Evolutionary conservation across 2,888 invertebrate genomes (phyloP), one percentile per base, ranked within the genome.

Genomic region (Xestia xanthographa): DNA sequence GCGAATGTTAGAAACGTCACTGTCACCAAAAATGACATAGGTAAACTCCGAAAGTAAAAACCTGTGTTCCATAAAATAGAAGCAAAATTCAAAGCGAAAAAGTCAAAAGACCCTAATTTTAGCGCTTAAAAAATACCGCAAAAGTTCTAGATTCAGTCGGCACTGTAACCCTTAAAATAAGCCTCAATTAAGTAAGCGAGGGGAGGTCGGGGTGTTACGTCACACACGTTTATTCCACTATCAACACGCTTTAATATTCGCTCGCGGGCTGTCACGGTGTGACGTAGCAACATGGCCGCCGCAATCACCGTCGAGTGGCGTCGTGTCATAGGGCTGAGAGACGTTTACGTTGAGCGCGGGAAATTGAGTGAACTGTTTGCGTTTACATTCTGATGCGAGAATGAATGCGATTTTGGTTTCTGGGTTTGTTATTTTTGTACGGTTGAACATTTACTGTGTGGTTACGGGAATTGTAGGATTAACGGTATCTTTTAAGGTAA

Each of bases 211-310:
- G 80, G 75, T 79, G 68, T 77, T 70, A 84, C 81, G 84, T 84
- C 81, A 87, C 84, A 86, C 72, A 75, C 86, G 77, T 81, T 85
- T 78, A 85, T 82, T 83, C 60, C 80, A 82, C 87, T 88, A 84
- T 86, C 88, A 87, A 84, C 88, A 87, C 78, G 77, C 84, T 87
- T 86, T 88, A 89, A 88, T 89, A 90, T 85, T 77, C 86, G 86
- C 83, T 81, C 74, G 87, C 83, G 83, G 75, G 85, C 85, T 87
- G 88, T 85, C 88, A 85, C 79, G 77, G 78, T 84, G 91, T 91
- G 91, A 92, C 91, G 91, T 92, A 89, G 90, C 91, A 89, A 90
- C 89, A 91, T 90, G 90, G 91, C 90, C 79, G 88, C 88, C 84
- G 88, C 88, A 88, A 90, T 90, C 90, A 87, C 84, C 79, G 85